Percentiles rank a stretch among this genome's conserved stretches.
Evolutionary conservation across 2,888 invertebrate genomes (phyloP).

Genomic region (Cryptus armator): DNA sequence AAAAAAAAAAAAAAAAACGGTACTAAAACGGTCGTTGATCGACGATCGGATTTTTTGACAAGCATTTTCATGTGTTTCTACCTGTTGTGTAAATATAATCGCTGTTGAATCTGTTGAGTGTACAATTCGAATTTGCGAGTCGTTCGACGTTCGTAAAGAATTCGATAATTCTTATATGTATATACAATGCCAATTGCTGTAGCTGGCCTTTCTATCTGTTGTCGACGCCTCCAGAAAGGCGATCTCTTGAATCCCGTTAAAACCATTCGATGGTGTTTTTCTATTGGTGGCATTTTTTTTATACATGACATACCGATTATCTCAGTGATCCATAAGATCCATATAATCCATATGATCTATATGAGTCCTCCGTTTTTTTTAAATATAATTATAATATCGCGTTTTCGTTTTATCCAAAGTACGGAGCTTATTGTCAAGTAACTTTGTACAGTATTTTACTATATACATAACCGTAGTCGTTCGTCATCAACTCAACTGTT

Average conservation of each 20-base stretch:
- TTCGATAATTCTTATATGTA: conserved; percentile 68
- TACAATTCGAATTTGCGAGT: conserved; percentile 64
- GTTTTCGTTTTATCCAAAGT: conserved; percentile 32
- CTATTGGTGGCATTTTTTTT: conserved; percentile 41
- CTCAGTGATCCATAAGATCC: conserved; percentile 21
- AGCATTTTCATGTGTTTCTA: conserved; percentile 41
- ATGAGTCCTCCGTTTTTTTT: conserved; percentile 28
- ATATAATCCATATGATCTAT: background rate
- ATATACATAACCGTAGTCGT: conserved; percentile 1
- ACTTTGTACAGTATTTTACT: conserved; percentile 46
- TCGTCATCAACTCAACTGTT: background rate
- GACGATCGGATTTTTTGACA: conserved; percentile 33
- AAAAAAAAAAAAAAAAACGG: conserved; percentile 18
- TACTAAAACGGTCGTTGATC: conserved; percentile 50
- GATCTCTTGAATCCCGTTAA: background rate
- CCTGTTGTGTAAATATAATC: conserved; percentile 58
- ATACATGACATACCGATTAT: conserved; percentile 55
- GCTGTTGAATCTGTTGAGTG: conserved; percentile 64
- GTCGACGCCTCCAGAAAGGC: background rate
- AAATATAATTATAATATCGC: conserved; percentile 30
- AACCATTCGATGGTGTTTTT: conserved; percentile 10
- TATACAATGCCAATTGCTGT: conserved; percentile 43
- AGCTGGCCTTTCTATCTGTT: conserved; percentile 17
- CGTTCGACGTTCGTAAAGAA: conserved; percentile 68
- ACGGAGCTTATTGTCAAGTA: conserved; percentile 32